Evolutionary conservation across 2,797 vertebrate genomes (phyloP), one percentile per base, ranked within the genome.

Genomic region (Allobates femoralis): DNA sequence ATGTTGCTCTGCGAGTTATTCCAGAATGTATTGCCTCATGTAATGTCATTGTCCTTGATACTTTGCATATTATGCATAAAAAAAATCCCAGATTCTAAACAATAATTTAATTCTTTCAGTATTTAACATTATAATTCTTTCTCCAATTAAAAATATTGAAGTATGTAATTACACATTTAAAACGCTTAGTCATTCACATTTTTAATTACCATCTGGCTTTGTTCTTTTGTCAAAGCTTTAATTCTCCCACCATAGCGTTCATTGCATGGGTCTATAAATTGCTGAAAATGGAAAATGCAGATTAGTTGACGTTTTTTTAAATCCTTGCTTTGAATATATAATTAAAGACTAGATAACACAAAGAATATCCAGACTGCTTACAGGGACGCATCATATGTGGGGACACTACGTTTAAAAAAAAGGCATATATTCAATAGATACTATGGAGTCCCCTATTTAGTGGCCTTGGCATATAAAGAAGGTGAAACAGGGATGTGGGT

Each of bases 241-340:
- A 50, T 50, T 28, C 37, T n/a, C 16, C 6, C 58, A 53, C 34
- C 78, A 84, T 84, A 77, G 26, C 18, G 6, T 55, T 2, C 26
- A 37, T 71, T 26, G 21, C 18, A 55, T 55, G 3, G 51, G 30
- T 71, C 50, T 82, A 26, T 71, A 69, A 55, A 81, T 26, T 82
- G 51, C 50, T 53, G 26, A 21, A 50, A 80, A 51, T 73, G 94
- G 71, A 50, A 50, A 74, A 74, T 74, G 41, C 41, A 16, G 41
- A 74, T 73, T 41, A 73, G 41, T 34, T 79, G 28, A 23, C 37
- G 91, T 91, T 79, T 73, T 89, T 37, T 90, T 93, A 92, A 91
- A 84, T 92, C 74, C 83, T 85, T 50, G 16, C n/a, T 28, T 67
- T 51, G 60, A 41, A 37, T 60, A 62, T 79, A 62, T 46, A 55